These are phyloP conservation scores for Pseudomyrmex gracilis DNA, from an alignment of 1,140 invertebrate species.

Conservation along the genomic window DNA sequence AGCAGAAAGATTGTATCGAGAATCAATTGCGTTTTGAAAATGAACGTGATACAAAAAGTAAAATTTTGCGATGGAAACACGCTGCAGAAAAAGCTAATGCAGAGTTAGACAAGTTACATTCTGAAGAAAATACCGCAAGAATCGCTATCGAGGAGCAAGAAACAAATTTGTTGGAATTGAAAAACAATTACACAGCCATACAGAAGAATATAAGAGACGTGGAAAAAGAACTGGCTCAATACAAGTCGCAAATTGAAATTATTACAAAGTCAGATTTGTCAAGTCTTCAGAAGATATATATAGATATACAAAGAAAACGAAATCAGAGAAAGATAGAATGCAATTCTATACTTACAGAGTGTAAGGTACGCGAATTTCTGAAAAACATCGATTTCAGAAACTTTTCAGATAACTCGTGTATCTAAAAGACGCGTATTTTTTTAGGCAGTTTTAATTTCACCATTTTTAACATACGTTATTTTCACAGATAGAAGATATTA, in stretches of 20 bases:
- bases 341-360: conserved; percentile 94
- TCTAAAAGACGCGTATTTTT: too few relatives aligned
- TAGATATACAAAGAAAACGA: conserved; percentile 91
- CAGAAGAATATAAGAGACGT: not conserved
- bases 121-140: conserved; percentile 92
- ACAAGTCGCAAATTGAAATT: conserved; percentile 90
- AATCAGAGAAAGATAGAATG: conserved; percentile 94
- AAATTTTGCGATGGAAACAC: conserved; percentile 94
- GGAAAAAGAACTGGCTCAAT: conserved; percentile 87
- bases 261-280: conserved; percentile 94
- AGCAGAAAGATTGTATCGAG: conserved; percentile 95
- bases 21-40: conserved; percentile 97
- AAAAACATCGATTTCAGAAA: not conserved
- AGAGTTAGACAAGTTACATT: conserved; percentile 91
- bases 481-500: too few relatives aligned
- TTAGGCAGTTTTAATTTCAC: too few relatives aligned
- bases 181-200: not conserved
- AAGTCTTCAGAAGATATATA: conserved; percentile 92
- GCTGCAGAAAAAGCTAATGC: conserved; percentile 93
- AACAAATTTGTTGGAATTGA: conserved; percentile 86
- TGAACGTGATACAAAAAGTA: conserved; percentile 93
- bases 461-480: not conserved
- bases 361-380: conserved; percentile 88
- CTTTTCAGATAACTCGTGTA: too few relatives aligned
- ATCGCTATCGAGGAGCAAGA: conserved; percentile 93